A percentile compares a stretch with the other conserved stretches of the same genome.
phyloP scores from a whole-genome alignment of 2,888 invertebrate species.

The Meteorus cinctellus region DNA sequence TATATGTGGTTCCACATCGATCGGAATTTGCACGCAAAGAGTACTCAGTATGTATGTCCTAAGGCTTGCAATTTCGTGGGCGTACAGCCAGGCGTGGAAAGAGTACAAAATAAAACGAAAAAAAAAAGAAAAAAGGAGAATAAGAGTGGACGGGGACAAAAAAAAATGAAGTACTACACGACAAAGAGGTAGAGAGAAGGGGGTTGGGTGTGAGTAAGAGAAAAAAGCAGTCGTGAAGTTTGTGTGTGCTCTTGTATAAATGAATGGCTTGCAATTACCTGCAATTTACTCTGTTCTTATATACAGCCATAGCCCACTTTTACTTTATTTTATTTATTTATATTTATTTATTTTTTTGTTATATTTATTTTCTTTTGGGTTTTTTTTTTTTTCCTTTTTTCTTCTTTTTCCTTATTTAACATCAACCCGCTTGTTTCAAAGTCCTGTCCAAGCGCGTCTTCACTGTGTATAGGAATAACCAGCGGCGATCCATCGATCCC shows the following conservation, averaged over 20 bases:
- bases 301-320: slow-evolving; percentile 53
- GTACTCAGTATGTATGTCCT: slow-evolving; percentile 42
- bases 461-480: slow-evolving; percentile 51
- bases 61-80: slow-evolving; percentile 66
- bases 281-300: slow-evolving; percentile 65
- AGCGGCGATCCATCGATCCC: slow-evolving; percentile 70
- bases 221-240: slow-evolving; percentile 35
- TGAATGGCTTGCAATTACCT: slow-evolving; percentile 69
- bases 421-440: slow-evolving; percentile 26
- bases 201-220: slow-evolving; percentile 1
- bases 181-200: slow-evolving; percentile 23
- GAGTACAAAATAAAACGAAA: slow-evolving; percentile 27
- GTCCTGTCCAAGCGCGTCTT: slow-evolving; percentile 34
- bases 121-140: slow-evolving; percentile 10
- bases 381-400: slow-evolving; percentile 29
- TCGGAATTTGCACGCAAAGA: slow-evolving; percentile 22
- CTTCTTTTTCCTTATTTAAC: slow-evolving; percentile 43
- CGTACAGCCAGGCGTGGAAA: slow-evolving; percentile 58
- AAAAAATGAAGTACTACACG: slow-evolving; percentile 24
- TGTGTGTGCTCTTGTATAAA: slow-evolving; percentile 61
- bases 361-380: slow-evolving; percentile 48
- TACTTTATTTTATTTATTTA: slow-evolving; percentile 50
- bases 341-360: slow-evolving; percentile 23
- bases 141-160: slow-evolving; percentile 17
- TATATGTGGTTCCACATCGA: slow-evolving; percentile 30